Evolutionary conservation across 2,113 vertebrate species (phyloP).

Genomic region (Podocnemis expansa): DNA sequence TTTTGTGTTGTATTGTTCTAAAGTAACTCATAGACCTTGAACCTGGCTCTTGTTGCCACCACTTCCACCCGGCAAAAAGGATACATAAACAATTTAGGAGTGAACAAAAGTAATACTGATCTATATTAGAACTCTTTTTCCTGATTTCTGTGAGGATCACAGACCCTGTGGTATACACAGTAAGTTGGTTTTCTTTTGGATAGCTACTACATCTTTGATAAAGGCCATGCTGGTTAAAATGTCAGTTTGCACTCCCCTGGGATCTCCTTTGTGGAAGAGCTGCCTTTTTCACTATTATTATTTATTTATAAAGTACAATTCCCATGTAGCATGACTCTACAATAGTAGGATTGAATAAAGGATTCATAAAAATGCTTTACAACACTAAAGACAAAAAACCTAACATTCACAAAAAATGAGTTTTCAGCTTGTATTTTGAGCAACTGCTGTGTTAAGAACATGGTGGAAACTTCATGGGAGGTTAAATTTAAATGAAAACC

Average conservation of each 20-base stretch:
- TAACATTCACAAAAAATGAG: neutral
- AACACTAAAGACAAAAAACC: neutral
- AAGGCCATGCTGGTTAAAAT: neutral
- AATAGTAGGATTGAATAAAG: neutral
- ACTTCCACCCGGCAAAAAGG: no score
- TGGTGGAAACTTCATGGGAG: neutral
- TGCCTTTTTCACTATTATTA: neutral
- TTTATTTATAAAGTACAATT: neutral
- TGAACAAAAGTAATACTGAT: neutral
- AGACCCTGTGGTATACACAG: neutral
- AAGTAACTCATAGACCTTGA: no score
- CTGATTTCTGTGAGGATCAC: neutral
- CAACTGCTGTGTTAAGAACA: neutral
- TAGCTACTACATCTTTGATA: neutral
- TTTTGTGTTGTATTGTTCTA: no score
- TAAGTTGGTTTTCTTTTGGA: neutral
- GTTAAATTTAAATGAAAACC: neutral
- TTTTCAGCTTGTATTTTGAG: neutral
- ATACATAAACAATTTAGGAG: neutral
- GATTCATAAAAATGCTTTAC: conserved; percentile 1
- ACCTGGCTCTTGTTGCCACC: no score
- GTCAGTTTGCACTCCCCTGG: neutral
- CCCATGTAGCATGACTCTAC: neutral
- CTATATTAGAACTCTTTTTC: neutral
- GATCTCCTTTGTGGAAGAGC: neutral